phyloP scores from a whole-genome alignment of 2,888 invertebrate species.

The Fragum sueziense region DNA sequence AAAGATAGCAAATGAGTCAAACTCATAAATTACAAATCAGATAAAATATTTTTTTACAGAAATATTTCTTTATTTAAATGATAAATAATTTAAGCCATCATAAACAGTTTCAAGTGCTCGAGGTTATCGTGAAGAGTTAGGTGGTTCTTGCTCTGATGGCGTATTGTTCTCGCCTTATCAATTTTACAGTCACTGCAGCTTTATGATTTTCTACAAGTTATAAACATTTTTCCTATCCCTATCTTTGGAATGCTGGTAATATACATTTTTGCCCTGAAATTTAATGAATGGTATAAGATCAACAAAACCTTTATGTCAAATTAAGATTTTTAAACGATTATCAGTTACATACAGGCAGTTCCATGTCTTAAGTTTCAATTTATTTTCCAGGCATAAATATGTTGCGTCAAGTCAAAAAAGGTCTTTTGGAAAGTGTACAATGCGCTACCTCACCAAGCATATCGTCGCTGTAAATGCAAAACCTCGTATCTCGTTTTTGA shows the following conservation, averaged over 20 bases:
- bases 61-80: constrained; percentile 23
- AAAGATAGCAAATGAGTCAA: constrained; percentile 20
- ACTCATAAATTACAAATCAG: constrained; percentile 19
- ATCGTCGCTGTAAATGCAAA: no score
- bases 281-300: constrained; percentile 37
- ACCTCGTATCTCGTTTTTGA: no score
- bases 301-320: constrained; percentile 36
- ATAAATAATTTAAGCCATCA: neutral
- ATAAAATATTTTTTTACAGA: constrained; percentile 10
- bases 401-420: no score
- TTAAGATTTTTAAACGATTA: constrained; percentile 24
- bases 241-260: constrained; percentile 34
- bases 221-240: constrained; percentile 19
- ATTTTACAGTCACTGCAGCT: constrained; percentile 24
- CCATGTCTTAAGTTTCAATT: constrained; percentile 35
- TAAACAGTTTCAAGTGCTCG: neutral
- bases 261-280: constrained; percentile 36
- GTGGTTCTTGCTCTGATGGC: neutral
- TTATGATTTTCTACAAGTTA: constrained; percentile 28
- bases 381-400: constrained; percentile 42
- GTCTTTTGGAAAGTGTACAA: no score
- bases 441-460: no score
- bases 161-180: constrained; percentile 14
- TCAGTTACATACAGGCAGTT: constrained; percentile 26
- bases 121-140: neutral